Conservation (phyloP, 1,140 invertebrate genomes). For the Heliconius melpomene region DNA sequence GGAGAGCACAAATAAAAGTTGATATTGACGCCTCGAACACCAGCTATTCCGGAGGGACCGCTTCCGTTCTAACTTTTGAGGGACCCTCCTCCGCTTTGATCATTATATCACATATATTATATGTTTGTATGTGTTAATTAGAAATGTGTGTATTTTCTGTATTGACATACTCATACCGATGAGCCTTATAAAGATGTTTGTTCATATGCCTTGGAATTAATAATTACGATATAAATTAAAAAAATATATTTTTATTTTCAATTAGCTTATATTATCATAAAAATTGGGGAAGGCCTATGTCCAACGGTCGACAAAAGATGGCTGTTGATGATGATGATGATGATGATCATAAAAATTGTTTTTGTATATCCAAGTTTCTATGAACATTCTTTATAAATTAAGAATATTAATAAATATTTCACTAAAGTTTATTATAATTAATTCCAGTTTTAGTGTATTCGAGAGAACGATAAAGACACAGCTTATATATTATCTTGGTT, state of each 20-base stretch:
- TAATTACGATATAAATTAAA: neutral
- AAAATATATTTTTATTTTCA: too few relatives aligned
- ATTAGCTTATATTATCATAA: too few relatives aligned
- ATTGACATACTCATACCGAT: constrained; percentile 1
- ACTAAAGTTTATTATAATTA: neutral
- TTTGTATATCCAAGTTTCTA: too few relatives aligned
- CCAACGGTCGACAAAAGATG: too few relatives aligned
- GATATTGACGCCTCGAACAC: constrained; percentile 15
- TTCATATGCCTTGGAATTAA: neutral
- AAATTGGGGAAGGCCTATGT: too few relatives aligned
- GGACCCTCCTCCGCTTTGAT: constrained; percentile 21
- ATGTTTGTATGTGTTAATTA: neutral
- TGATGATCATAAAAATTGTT: too few relatives aligned
- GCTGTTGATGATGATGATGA: too few relatives aligned
- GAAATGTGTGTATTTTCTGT: neutral
- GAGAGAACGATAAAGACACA: neutral
- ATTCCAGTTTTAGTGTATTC: neutral
- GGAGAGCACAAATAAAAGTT: constrained; percentile 20
- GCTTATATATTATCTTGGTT: neutral
- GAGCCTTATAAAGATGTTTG: neutral
- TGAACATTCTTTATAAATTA: neutral
- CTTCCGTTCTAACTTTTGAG: constrained; percentile 18
- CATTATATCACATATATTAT: neutral
- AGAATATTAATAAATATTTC: neutral
- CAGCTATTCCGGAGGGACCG: constrained; percentile 6